Conservation (phyloP, 2,113 vertebrate species). For the Oreocharis arfaki region DNA sequence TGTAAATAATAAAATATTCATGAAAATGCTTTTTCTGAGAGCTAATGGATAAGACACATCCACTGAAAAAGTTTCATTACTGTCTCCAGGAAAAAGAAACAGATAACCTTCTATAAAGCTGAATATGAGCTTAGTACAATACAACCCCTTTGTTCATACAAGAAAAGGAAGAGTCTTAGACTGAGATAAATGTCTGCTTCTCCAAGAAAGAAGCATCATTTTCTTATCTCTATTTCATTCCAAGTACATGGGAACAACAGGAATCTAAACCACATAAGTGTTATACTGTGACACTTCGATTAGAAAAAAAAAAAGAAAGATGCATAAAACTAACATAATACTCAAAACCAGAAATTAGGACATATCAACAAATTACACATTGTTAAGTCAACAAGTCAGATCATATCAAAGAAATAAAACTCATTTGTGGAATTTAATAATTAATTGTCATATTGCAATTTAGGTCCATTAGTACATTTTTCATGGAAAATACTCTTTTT, state of each 20-base stretch:
- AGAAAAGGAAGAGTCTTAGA: neutral
- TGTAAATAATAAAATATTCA: conserved; percentile 16
- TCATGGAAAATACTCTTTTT: neutral
- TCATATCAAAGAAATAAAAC: neutral
- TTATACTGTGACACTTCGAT: neutral
- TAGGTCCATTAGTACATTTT: neutral
- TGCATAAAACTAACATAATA: neutral
- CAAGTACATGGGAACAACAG: neutral
- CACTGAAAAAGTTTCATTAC: neutral
- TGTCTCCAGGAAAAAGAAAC: neutral
- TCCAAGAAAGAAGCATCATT: neutral
- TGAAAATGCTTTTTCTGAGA: neutral
- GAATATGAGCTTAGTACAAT: neutral
- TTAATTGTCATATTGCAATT: neutral
- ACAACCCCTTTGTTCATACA: neutral
- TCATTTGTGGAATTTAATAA: neutral
- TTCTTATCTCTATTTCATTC: neutral
- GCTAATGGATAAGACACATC: neutral
- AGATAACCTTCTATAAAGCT: neutral
- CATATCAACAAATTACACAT: neutral
- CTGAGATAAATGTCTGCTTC: neutral
- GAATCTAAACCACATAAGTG: neutral
- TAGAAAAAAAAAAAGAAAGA: neutral
- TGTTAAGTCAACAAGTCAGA: neutral
- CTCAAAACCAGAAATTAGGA: neutral